phyloP scores from a whole-genome alignment of 2,888 invertebrate species.

The Ophion ellenae region DNA sequence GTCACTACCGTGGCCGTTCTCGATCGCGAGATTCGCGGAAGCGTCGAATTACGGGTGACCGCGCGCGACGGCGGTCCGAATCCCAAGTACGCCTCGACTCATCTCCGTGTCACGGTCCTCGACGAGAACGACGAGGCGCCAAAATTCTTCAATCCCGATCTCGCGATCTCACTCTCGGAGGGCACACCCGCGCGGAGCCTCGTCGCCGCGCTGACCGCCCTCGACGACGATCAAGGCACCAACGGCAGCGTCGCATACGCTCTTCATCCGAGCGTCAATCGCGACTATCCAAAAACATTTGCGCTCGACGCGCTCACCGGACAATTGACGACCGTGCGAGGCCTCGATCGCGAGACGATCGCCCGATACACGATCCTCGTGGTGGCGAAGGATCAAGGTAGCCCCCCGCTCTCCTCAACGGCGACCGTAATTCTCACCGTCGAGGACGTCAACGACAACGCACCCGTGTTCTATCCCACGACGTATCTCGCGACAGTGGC shows the following conservation, averaged over 20 bases:
- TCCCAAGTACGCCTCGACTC: conserved; percentile 96
- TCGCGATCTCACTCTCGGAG: conserved; percentile 92
- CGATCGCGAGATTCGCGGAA: conserved; percentile 94
- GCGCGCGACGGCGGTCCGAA: conserved; percentile 97
- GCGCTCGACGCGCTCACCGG: conserved; percentile 93
- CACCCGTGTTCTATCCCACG: conserved; percentile 95
- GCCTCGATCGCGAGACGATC: conserved; percentile 93
- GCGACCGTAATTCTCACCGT: conserved; percentile 93
- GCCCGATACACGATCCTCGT: conserved; percentile 92
- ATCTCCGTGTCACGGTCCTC: conserved; percentile 94
- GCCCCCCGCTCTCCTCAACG: conserved; percentile 94
- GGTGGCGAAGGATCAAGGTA: conserved; percentile 95
- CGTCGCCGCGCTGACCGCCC: conserved; percentile 93
- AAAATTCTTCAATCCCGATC: conserved; percentile 89
- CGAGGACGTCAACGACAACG: conserved; percentile 96
- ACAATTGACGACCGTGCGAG: conserved; percentile 90
- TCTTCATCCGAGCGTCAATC: conserved; percentile 90
- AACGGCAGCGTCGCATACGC: conserved; percentile 95
- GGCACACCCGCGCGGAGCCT: conserved; percentile 92
- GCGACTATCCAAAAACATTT: conserved; percentile 93
- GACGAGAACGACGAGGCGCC: conserved; percentile 98
- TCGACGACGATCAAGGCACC: conserved; percentile 96
- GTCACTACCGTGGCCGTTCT: conserved; percentile 92
- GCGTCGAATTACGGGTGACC: conserved; percentile 94
- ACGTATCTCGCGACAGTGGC: conserved; percentile 92